Percentiles rank a stretch among this genome's conserved stretches.
Evolutionary conservation across 2,888 invertebrate genomes (phyloP).

Genomic region (Poecilobothrus nobilitatus): DNA sequence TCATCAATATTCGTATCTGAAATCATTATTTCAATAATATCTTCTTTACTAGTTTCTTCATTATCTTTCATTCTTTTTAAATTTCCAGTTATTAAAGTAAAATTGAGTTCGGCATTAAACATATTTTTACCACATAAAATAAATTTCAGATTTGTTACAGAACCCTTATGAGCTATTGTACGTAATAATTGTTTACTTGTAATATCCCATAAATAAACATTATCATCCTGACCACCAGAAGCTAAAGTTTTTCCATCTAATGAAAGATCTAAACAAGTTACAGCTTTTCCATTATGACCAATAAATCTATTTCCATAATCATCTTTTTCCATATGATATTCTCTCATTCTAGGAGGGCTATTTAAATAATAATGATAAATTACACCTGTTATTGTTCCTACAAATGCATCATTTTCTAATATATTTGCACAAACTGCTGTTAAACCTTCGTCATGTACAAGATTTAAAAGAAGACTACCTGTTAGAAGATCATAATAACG

Average conservation of each 20-base stretch:
- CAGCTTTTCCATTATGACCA: constrained; percentile 56
- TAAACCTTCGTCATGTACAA: constrained; percentile 64
- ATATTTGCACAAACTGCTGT: constrained; percentile 61
- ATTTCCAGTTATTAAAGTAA: constrained; percentile 50
- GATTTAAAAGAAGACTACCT: constrained; percentile 60
- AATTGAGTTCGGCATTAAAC: constrained; percentile 51
- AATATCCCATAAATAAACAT: constrained; percentile 74
- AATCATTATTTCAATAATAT: constrained; percentile 45
- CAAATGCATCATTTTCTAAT: constrained; percentile 61
- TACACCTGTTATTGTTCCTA: constrained; percentile 63
- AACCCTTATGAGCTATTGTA: constrained; percentile 63
- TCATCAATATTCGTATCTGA: constrained; percentile 17
- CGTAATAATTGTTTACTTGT: constrained; percentile 64
- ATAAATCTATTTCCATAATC: constrained; percentile 48
- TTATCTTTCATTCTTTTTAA: constrained; percentile 56
- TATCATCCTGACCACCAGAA: constrained; percentile 68
- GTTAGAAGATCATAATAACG: constrained; percentile 68
- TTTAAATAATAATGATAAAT: constrained; percentile 61
- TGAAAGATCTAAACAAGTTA: constrained; percentile 66
- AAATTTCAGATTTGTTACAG: constrained; percentile 63
- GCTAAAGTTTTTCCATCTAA: constrained; percentile 60
- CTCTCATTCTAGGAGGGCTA: constrained; percentile 57
- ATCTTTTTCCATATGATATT: constrained; percentile 55
- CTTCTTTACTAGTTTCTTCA: constrained; percentile 29
- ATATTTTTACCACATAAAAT: constrained; percentile 52